Evolutionary conservation across 1,140 invertebrate genomes (phyloP), one percentile per base, ranked within the genome.

Genomic region (Drosophila mayri): DNA sequence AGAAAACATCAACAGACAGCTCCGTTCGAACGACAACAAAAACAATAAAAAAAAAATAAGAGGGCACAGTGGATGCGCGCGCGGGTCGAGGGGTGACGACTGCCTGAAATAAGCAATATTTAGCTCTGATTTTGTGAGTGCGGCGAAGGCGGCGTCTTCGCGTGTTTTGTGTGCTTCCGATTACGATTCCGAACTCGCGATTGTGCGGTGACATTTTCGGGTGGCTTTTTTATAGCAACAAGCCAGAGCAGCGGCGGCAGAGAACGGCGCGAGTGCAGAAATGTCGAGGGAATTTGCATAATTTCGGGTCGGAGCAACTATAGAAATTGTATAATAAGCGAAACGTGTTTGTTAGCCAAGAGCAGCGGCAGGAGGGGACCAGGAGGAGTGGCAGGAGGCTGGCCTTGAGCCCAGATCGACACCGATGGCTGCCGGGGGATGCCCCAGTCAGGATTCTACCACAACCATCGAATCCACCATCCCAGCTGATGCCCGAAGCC

Each of bases 321-420:
- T 55, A 54, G 55, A 63, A 81, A 80, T 85, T 86, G 82, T 85
- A 59, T 85, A 84, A 84, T 67, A 76, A 38, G 43, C 44, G 43
- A 37, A 46, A 55, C 37, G 59, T 38, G 38, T 44, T 65, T 32
- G 38, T 40, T 73, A 40, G 60, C 22, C n/a, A 10, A 30, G n/a
- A 32, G 40, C 3, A 28, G 46, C 22, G 22, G 46, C 28, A 49
- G 16, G 18, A 49, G 28, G 32, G 35, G 4, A 8, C 28, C 25
- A 57, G 46, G n/a, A 30, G n/a, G 16, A 59, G 28, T 28, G 25
- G 25, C 25, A 25, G 25, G 49, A 30, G 47, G 54, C 72, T 62
- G 41, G 40, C 60, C 49, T 63, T 63, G 49, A 25, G 46, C 46
- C 61, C 35, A 63, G 61, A 20, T 64, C 44, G 25, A 47, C 46